These are phyloP conservation scores for Lophochroa leadbeateri DNA, from an alignment of 2,113 vertebrate species.

Conservation along the genomic window DNA sequence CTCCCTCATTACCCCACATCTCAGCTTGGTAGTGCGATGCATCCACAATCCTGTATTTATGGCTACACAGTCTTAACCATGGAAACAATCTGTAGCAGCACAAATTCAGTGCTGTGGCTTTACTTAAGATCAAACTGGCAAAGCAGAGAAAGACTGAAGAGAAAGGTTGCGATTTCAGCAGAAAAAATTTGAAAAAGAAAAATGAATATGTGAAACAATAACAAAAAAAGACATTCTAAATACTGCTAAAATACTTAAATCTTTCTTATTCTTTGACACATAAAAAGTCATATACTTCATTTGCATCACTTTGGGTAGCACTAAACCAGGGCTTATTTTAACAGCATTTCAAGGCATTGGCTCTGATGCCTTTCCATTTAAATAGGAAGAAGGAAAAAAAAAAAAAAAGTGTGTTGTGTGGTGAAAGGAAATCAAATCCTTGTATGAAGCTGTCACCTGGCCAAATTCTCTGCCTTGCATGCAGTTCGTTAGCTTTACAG, in stretches of 20 bases:
- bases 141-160: neutral
- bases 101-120: neutral
- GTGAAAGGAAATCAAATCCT: neutral
- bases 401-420: neutral
- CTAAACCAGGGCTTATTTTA: neutral
- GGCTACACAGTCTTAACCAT: neutral
- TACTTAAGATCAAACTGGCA: neutral
- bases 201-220: neutral
- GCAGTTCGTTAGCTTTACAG: neutral
- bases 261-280: neutral
- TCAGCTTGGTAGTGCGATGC: neutral
- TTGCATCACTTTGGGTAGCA: neutral
- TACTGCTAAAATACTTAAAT: neutral
- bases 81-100: neutral
- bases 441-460: neutral
- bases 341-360: neutral
- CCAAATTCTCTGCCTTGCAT: neutral
- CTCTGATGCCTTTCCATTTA: neutral
- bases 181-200: neutral
- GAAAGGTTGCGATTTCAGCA: neutral
- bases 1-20: neutral
- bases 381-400: neutral
- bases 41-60: neutral
- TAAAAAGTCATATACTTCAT: neutral
- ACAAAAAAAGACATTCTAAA: neutral